phyloP scores from a whole-genome alignment of 1,140 invertebrate species.

The Papilio aristodemus region DNA sequence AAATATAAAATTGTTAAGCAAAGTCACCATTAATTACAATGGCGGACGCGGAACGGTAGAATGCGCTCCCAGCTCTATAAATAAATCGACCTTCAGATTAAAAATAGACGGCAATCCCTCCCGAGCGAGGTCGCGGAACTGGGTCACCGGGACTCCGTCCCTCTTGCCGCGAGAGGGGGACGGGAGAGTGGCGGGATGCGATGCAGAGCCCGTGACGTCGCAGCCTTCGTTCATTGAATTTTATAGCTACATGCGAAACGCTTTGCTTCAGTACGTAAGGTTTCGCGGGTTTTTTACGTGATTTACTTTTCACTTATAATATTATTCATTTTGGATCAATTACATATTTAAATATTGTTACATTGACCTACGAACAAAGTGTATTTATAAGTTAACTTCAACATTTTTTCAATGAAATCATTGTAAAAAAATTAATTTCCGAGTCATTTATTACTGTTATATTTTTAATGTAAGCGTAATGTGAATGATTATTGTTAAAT shows the following conservation, averaged over 20 bases:
- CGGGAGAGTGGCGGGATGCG: constrained; percentile 47
- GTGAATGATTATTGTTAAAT: not conserved
- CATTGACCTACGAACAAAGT: not conserved
- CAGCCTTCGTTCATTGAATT: constrained; percentile 73
- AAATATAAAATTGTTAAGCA: constrained; percentile 18
- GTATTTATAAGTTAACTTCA: not conserved
- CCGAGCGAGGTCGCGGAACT: constrained; percentile 75
- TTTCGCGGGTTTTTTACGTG: constrained; percentile 25
- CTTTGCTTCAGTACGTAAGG: constrained; percentile 56
- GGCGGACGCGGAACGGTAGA: constrained; percentile 44
- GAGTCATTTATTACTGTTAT: not conserved
- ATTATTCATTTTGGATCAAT: constrained; percentile 28
- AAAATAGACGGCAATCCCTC: constrained; percentile 76
- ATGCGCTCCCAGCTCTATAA: constrained; percentile 66
- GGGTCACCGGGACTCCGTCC: constrained; percentile 62
- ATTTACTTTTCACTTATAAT: constrained; percentile 34
- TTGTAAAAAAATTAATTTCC: not conserved
- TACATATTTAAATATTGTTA: constrained; percentile 12
- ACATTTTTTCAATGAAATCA: not conserved
- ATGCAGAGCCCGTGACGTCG: constrained; percentile 70
- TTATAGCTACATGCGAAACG: constrained; percentile 58
- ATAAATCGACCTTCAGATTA: constrained; percentile 79
- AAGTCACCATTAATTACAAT: constrained; percentile 55
- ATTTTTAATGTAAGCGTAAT: not conserved
- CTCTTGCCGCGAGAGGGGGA: constrained; percentile 37